Percentiles rank a stretch among this genome's conserved stretches.
phyloP scores from a whole-genome alignment of 2,888 invertebrate genomes.

The Agriopis aurantiaria region DNA sequence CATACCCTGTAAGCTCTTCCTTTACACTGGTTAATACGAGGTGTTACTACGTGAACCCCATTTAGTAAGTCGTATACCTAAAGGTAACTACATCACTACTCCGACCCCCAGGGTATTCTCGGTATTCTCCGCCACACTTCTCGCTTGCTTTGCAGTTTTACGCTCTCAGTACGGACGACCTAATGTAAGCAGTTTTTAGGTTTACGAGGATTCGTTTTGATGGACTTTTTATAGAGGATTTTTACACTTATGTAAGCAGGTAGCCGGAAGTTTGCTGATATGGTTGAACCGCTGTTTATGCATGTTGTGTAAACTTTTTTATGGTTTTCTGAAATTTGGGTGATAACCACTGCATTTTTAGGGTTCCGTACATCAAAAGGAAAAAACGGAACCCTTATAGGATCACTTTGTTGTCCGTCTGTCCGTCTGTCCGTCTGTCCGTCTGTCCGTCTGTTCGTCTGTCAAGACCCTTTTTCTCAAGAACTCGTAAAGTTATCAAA shows the following conservation, averaged over 20 bases:
- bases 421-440: too few species aligned
- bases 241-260: slow-evolving; percentile 25
- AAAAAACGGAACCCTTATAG: too few species aligned
- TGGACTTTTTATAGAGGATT: slow-evolving; percentile 34
- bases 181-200: slow-evolving; percentile 48
- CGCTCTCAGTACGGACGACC: slow-evolving; percentile 35
- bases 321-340: neutral
- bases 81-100: slow-evolving; percentile 13
- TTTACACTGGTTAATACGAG: slow-evolving; percentile 19
- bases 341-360: too few species aligned
- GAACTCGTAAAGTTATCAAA: too few species aligned
- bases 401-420: too few species aligned
- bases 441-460: too few species aligned
- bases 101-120: slow-evolving; percentile 27
- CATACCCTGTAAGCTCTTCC: slow-evolving; percentile 9
- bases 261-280: slow-evolving; percentile 2
- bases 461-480: too few species aligned
- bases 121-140: slow-evolving; percentile 25
- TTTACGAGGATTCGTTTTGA: slow-evolving; percentile 45
- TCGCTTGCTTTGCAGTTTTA: slow-evolving; percentile 40
- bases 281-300: neutral
- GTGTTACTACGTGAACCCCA: slow-evolving; percentile 22
- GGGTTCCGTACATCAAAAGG: too few species aligned
- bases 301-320: neutral
- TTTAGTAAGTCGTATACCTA: slow-evolving; percentile 24